Percentiles rank a stretch among this genome's conserved stretches.
Conservation (phyloP, 2,888 invertebrate genomes). For the Agrochola litura region DNA sequence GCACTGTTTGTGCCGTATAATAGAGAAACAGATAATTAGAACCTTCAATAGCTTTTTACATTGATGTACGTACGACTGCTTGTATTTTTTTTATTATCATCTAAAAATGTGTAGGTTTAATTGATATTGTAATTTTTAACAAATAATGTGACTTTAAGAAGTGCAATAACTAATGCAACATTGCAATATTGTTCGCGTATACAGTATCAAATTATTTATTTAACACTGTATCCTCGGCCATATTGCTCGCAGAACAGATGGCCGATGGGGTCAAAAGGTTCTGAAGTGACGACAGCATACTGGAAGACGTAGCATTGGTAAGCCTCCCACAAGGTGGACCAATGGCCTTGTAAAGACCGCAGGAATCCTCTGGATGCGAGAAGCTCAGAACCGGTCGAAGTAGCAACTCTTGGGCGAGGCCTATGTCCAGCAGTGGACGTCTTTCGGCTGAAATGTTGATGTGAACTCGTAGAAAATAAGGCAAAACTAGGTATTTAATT, state of each 20-base stretch:
- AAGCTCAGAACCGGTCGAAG: neutral
- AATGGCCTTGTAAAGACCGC: neutral
- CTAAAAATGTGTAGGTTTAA: neutral
- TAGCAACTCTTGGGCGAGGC: neutral
- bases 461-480: neutral
- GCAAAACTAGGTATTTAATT: neutral
- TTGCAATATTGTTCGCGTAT: neutral
- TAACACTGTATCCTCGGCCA: neutral
- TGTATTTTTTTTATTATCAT: neutral
- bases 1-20: neutral
- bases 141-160: neutral
- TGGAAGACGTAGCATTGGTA: neutral
- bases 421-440: neutral
- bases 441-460: neutral
- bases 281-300: neutral
- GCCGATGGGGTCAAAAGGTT: neutral
- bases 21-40: no score
- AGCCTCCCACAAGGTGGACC: neutral
- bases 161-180: constrained; percentile 1
- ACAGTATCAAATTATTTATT: neutral
- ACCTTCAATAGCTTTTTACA: no score
- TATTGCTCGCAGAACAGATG: neutral
- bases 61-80: neutral
- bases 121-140: constrained; percentile 7
- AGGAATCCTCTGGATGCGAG: neutral